These are phyloP conservation scores for Leistus spinibarbis DNA, from an alignment of 2,888 invertebrate species.

Conservation along the genomic window DNA sequence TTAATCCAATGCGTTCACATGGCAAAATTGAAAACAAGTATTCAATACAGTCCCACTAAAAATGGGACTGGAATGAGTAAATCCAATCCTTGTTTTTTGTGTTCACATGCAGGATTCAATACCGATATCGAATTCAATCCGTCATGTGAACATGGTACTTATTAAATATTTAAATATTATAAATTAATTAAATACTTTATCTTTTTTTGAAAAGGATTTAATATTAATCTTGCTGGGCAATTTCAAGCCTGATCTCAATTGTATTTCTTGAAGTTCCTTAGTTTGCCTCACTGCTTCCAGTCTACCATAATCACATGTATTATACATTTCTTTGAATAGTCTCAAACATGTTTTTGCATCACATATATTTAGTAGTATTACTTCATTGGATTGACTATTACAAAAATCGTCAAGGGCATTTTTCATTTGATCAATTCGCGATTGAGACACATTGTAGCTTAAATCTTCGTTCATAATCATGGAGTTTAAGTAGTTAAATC, in stretches of 20 bases:
- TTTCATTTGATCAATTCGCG: conserved; percentile 52
- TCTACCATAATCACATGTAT: conserved; percentile 47
- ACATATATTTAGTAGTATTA: conserved; percentile 52
- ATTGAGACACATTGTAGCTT: conserved; percentile 50
- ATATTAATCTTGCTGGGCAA: conserved; percentile 12
- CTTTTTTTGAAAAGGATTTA: conserved; percentile 5
- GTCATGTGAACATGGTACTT: no score
- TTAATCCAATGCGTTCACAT: no score
- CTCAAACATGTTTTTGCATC: conserved; percentile 52
- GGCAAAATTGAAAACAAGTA: no score
- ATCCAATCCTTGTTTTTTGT: no score
- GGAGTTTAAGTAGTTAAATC: conserved; percentile 52
- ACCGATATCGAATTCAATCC: no score
- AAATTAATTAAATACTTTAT: conserved; percentile 12
- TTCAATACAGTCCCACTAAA: no score
- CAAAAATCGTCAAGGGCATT: conserved; percentile 53
- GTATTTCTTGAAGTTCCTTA: not conserved
- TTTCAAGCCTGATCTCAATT: not conserved
- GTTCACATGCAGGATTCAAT: no score
- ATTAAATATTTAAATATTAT: no score
- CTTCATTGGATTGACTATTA: conserved; percentile 51
- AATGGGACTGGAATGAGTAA: no score
- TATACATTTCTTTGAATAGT: conserved; percentile 52
- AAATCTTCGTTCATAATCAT: conserved; percentile 53
- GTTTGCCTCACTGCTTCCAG: conserved; percentile 20